Percentiles rank a stretch among this genome's conserved stretches.
Evolutionary conservation across 2,113 vertebrate species (phyloP).

Genomic region (Macroglossus sobrinus): DNA sequence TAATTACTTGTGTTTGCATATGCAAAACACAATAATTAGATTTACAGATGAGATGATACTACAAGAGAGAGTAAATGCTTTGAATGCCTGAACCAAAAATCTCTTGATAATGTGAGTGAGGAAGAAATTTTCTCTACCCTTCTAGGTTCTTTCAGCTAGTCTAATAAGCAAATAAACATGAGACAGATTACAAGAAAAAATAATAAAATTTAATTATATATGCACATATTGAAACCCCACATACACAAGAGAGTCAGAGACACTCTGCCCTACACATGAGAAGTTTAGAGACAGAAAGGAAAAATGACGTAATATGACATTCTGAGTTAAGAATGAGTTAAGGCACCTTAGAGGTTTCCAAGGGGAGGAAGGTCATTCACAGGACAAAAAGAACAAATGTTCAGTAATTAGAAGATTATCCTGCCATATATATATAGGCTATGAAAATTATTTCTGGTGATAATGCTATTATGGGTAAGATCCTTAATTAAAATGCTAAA

Average conservation of each 20-base stretch:
- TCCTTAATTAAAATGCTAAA: not conserved
- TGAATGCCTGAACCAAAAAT: conserved; percentile 4
- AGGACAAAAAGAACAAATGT: not conserved
- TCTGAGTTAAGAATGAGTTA: not conserved
- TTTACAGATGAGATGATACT: not conserved
- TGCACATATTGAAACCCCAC: not conserved
- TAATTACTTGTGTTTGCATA: conserved; percentile 14
- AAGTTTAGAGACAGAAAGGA: not conserved
- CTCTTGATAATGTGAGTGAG: not conserved
- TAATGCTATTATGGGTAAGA: not conserved
- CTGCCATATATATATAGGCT: not conserved
- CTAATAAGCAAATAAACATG: not conserved
- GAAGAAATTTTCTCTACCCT: not conserved
- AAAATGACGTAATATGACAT: not conserved
- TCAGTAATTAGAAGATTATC: not conserved
- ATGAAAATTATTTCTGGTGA: not conserved
- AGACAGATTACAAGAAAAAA: not conserved
- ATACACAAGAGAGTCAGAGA: too few species aligned
- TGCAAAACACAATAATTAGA: conserved; percentile 27
- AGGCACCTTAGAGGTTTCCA: not conserved
- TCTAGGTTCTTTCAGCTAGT: not conserved
- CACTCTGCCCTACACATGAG: not conserved
- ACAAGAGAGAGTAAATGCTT: not conserved
- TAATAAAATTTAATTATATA: not conserved
- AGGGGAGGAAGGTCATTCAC: not conserved